Evolutionary conservation across 2,113 vertebrate species (phyloP).

Genomic region (Ictidomys tridecemlineatus): DNA sequence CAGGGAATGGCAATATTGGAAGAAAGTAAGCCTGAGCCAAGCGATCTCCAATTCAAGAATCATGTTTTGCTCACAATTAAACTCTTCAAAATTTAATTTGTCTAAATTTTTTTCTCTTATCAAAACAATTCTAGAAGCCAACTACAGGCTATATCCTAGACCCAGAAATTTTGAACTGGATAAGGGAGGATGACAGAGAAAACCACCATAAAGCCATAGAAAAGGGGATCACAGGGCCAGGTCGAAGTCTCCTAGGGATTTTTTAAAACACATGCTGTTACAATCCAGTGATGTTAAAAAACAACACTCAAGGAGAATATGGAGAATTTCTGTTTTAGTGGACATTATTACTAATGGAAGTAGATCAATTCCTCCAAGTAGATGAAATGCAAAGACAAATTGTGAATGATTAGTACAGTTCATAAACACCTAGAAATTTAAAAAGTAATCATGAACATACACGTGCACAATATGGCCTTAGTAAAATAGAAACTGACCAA

Average conservation of each 20-base stretch:
- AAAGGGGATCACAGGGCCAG: not conserved
- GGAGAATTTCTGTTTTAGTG: not conserved
- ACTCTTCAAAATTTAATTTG: not conserved
- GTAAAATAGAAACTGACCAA: not conserved
- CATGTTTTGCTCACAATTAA: not conserved
- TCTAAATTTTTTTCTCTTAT: not conserved
- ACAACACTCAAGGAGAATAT: not conserved
- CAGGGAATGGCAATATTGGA: not conserved
- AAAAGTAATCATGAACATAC: not conserved
- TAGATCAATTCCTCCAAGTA: not conserved
- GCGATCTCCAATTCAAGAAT: not conserved
- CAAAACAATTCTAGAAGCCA: not conserved
- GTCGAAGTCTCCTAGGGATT: not conserved
- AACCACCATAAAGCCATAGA: not conserved
- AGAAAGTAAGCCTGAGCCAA: not conserved
- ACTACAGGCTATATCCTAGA: not conserved
- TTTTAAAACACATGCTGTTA: not conserved
- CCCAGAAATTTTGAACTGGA: not conserved
- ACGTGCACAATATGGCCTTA: not conserved
- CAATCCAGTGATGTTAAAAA: not conserved
- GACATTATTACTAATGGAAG: not conserved
- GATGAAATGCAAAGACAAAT: not conserved
- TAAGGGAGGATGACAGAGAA: not conserved
- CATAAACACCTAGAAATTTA: not conserved
- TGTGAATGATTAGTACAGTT: not conserved